Evolutionary conservation across 2,113 vertebrate species (phyloP), one percentile per base, ranked within the genome.

Genomic region (Gambusia affinis): DNA sequence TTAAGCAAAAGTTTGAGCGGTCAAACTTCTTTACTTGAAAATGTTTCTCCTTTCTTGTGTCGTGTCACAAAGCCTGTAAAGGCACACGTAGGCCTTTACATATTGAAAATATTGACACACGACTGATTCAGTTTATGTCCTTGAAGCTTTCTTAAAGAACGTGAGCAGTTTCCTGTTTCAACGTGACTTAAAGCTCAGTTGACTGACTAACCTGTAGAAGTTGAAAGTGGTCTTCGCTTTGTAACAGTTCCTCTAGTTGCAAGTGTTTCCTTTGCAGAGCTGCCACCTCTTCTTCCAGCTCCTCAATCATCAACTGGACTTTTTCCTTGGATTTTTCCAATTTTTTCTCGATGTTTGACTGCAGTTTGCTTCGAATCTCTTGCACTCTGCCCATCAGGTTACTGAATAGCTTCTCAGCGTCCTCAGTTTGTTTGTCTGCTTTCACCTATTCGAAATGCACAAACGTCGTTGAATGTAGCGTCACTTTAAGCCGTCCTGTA

Each of bases 221-320:
- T 5, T 73, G 70, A 11, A 90, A 64, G 54, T 75, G 70, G 64
- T 92, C 86, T 4, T 89, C 72, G 1, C 63, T 82, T 17, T 79
- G 77, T 10, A 71, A 80, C 12, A 91, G 87, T 67, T 87, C 72
- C 63, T 89, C 81, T 64, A 93, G 85, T 66, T 90, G 69, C 0
- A 42, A 67, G 3, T 30, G 37, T 22, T 22, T 84, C 24, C 35
- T 57, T 75, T 72, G 73, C 37, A 93, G 80, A 1, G 70, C 63
- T 8, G 22, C 0, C 8, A 93, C 64, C 44, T 92, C 90, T 0
- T 70, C 60, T 3, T 67, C 63, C 51, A 93, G 74, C 67, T 82
- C 72, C 14, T 31, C 4, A 3, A 88, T 62, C 61, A 78, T 61
- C 0, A 8, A 30, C 4, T 73, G 12, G 7, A 70, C 75, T 30